Base-by-base conservation (phyloP, 1,140 invertebrate species). In the Camponotus pennsylvanicus region DNA sequence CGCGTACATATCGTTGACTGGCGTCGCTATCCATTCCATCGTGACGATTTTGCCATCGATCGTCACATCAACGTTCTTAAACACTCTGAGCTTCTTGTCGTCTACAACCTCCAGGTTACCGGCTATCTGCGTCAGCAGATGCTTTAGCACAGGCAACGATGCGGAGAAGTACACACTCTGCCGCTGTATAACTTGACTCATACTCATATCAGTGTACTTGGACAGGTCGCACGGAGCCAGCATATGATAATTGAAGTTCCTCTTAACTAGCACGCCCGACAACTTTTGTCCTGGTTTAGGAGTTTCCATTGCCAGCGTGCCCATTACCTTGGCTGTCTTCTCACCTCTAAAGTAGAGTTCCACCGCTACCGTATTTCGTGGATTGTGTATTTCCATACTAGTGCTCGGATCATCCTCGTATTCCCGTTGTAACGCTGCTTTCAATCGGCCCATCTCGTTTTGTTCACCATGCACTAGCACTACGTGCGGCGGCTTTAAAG, bases 231-330 rank as follows among this genome's bases (percentile, higher is more conserved):
- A 96, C 0, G 99, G 98, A 7, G 98, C 97, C 66, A 99, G 94
- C 78, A 99, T 96, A 94, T 99, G 99, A 94, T 99, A 99, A 94
- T 99, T 99, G 92, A 99, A 99, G 94, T 99, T 99, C 55, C 99
- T 96, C 93, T 99, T 99, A 0, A 99, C 98, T 42, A 99, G 95
- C 84, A 99, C 97, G 0, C 99, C 99, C 9, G 98, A 98, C 3
- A 99, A 95, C 71, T 96, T 96, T 64, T 97, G 96, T 8, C 97
- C 97, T 4, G 98, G 97, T 91, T 96, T 96, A 0, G 98, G 98
- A 37, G 97, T 97, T 59, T 98, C 97, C 89, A 98, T 96, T 0
- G 99, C 99, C 59, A 99, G 94, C 9, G 96, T 96, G 0, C 99
- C 99, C 97, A 99, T 99, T 73, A 99, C 98, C 96, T 99, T 99